These are phyloP conservation scores for Unio delphinus DNA, from an alignment of 2,888 invertebrate genomes.

Conservation along the genomic window DNA sequence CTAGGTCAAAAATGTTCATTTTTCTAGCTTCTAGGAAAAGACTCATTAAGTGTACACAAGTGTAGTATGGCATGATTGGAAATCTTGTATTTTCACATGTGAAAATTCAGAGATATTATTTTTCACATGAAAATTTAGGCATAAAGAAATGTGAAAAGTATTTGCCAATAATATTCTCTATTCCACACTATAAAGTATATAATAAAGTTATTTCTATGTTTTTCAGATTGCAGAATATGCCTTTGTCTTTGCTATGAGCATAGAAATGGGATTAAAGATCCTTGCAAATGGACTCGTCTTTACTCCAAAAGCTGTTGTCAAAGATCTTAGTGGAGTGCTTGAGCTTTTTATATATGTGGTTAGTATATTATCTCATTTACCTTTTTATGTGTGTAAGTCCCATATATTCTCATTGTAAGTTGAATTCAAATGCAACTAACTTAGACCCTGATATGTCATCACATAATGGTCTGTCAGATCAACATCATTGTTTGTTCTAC, in stretches of 20 bases:
- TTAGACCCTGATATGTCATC: background rate
- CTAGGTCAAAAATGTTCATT: no score
- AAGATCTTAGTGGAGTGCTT: slow-evolving; percentile 95
- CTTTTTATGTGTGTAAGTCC: background rate
- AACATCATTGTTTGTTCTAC: no score
- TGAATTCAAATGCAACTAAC: background rate
- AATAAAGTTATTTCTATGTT: background rate
- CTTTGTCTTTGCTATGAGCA: slow-evolving; percentile 98
- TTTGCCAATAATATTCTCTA: no score
- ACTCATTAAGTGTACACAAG: no score
- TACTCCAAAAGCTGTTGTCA: slow-evolving; percentile 98
- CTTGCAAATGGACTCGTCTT: slow-evolving; percentile 98
- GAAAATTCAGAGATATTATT: no score
- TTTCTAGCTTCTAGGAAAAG: no score
- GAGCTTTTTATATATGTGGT: slow-evolving; percentile 98
- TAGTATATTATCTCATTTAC: slow-evolving; percentile 50
- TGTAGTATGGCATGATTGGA: no score
- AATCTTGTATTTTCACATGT: no score
- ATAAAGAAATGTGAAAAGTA: no score
- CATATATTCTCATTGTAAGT: background rate
- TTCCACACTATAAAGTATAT: no score
- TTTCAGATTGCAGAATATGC: slow-evolving; percentile 88
- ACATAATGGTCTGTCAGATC: no score
- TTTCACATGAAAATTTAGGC: no score
- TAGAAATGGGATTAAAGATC: slow-evolving; percentile 95